phyloP scores from a whole-genome alignment of 2,797 vertebrate species.

The Potorous gilbertii region DNA sequence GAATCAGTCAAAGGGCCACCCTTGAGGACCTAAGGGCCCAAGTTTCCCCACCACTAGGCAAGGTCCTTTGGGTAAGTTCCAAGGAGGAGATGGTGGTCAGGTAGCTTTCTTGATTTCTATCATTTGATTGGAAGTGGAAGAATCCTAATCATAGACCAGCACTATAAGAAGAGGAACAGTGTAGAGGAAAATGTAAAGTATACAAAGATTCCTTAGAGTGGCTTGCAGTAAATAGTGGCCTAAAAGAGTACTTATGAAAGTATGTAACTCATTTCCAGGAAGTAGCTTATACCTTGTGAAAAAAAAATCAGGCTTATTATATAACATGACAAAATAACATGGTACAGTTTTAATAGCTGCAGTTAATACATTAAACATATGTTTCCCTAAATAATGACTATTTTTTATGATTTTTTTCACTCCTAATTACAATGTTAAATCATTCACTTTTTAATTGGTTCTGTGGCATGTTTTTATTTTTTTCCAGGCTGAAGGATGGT shows the following conservation, averaged over 20 bases:
- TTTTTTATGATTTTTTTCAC: conserved; percentile 72
- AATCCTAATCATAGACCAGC: not conserved
- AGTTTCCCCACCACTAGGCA: too few relatives aligned
- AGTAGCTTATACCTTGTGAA: conserved; percentile 45
- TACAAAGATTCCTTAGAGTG: not conserved
- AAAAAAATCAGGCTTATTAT: conserved; percentile 69
- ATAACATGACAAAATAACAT: conserved; percentile 75
- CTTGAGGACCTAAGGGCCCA: too few relatives aligned
- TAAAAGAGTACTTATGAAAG: conserved; percentile 57
- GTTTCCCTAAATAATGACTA: conserved; percentile 73
- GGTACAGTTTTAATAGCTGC: conserved; percentile 72
- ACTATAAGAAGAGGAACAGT: not conserved
- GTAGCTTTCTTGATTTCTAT: not conserved
- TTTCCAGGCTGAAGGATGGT: conserved; percentile 60
- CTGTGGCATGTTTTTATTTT: conserved; percentile 76
- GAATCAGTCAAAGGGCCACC: too few relatives aligned
- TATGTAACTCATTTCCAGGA: conserved; percentile 57
- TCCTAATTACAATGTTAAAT: conserved; percentile 76
- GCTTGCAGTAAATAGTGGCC: conserved; percentile 51
- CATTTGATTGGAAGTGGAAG: not conserved
- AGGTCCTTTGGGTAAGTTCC: not conserved
- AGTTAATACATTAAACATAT: conserved; percentile 75
- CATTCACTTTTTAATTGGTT: conserved; percentile 73
- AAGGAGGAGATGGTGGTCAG: not conserved
- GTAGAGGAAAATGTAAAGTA: not conserved